Evolutionary conservation across 2,113 vertebrate genomes (phyloP).

Genomic region (Mesitornis unicolor): DNA sequence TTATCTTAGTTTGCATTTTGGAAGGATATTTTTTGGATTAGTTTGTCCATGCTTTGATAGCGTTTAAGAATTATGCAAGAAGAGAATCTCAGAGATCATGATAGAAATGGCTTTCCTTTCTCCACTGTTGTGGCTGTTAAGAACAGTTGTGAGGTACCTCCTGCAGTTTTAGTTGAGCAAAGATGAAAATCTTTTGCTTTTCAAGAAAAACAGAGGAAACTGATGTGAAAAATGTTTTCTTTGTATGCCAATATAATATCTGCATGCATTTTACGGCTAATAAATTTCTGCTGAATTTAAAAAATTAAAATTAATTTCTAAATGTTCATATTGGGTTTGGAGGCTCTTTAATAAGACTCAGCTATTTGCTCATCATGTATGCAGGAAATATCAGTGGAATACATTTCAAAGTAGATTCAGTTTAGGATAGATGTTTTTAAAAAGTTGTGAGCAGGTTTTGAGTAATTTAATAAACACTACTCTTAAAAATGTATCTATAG

Average conservation of each 20-base stretch:
- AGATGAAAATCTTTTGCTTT: neutral
- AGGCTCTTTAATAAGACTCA: neutral
- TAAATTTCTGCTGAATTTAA: neutral
- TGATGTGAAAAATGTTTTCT: neutral
- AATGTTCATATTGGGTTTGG: neutral
- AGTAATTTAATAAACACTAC: neutral
- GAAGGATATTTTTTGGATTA: neutral
- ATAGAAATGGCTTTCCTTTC: neutral
- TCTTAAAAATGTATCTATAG: fast-evolving
- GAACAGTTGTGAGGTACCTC: neutral
- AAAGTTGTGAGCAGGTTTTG: neutral
- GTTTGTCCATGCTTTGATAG: neutral
- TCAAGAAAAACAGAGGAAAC: neutral
- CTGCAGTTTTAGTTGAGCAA: neutral
- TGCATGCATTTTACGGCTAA: neutral
- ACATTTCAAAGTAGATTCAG: neutral
- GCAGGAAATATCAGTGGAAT: neutral
- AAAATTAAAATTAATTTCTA: neutral
- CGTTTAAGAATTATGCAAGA: neutral
- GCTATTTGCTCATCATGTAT: neutral
- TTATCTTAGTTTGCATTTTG: neutral
- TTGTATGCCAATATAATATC: neutral
- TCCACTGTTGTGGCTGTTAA: neutral
- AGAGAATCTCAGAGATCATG: neutral
- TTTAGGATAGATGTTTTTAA: neutral